Conservation (phyloP, 2,113 vertebrate species). For the Aleadryas rufinucha region DNA sequence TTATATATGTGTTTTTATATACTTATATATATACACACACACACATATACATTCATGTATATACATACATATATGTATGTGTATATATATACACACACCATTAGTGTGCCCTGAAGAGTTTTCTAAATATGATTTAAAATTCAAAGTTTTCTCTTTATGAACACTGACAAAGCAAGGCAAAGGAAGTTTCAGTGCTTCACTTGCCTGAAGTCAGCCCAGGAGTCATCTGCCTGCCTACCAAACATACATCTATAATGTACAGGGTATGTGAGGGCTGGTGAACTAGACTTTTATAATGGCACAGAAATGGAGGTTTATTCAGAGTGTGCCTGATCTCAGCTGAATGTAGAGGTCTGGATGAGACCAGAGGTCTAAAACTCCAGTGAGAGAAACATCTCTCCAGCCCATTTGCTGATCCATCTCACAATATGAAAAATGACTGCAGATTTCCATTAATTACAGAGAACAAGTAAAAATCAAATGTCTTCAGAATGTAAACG, state of each 20-base stretch:
- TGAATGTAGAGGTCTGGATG: not conserved
- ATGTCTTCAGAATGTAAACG: not conserved
- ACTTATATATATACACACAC: fast-evolving
- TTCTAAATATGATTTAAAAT: not conserved
- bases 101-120: not conserved
- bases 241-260: not conserved
- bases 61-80: no score
- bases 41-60: fast-evolving
- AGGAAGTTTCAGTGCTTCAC: not conserved
- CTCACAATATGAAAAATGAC: not conserved
- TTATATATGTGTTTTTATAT: not conserved
- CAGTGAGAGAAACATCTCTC: not conserved
- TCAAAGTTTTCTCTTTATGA: not conserved
- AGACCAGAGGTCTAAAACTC: not conserved
- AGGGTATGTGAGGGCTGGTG: not conserved
- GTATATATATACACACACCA: no score
- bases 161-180: not conserved
- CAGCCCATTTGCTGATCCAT: not conserved
- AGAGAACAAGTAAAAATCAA: not conserved
- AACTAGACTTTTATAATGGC: not conserved
- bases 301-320: not conserved
- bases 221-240: not conserved
- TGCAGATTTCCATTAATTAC: not conserved
- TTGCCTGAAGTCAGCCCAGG: not conserved
- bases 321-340: not conserved